Evolutionary conservation across 2,797 vertebrate genomes (phyloP), one percentile per base, ranked within the genome.

Genomic region (Perodicticus potto): DNA sequence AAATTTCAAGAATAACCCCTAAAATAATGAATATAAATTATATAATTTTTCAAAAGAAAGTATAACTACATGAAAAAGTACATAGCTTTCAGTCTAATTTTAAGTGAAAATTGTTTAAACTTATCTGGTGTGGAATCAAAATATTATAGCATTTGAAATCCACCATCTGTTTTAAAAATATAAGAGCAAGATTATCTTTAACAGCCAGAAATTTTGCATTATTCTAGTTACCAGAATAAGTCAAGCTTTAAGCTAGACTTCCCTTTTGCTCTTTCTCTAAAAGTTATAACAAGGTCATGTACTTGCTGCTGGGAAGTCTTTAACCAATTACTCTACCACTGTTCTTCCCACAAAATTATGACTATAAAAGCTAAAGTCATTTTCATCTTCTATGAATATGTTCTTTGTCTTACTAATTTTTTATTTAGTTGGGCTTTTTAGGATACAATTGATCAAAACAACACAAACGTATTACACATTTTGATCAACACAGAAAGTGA

Each of bases 41-140:
- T 10, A 59, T 49, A 89, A 20, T 7, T 65, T 70, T 88, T 95
- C 23, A 86, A 78, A 93, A 63, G 61, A 92, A 94, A 55, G 10
- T 69, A n/a, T 45, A 67, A 10, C 20, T 80, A 65, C 7, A 7
- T 29, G 5, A 92, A 82, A 94, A 11, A 89, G 43, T 77, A 2
- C 2, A 37, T 45, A 89, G 67, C 25, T 96, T 91, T 3, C 40
- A 45, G 34, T 76, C 70, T 77, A 2, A 89, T 73, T 93, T 96
- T 63, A 73, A 72, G 89, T 78, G 89, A 80, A 80, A 92, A 69
- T 69, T 89, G 57, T 92, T 63, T 85, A 89, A 96, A 40, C 78
- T 19, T 67, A 78, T 59, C 37, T 57, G 37, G 23, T 63, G 25
- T 27, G 25, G 65, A 81, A 70, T 73, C 70, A 92, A 92, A 45